phyloP scores from a whole-genome alignment of 53 echinoderm and acorn worm species.

The Zoroaster sp. region DNA sequence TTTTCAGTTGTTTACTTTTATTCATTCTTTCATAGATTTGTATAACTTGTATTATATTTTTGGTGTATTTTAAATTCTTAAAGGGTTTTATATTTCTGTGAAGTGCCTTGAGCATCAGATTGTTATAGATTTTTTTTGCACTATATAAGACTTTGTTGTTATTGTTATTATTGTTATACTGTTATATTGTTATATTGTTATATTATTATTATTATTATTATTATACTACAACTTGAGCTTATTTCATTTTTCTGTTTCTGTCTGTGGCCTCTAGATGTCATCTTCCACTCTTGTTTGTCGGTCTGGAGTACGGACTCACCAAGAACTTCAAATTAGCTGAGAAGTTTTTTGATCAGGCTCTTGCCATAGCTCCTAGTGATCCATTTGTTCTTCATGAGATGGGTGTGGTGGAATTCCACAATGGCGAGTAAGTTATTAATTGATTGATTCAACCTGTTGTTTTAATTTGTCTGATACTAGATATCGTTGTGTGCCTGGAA shows the following conservation, averaged over 20 bases:
- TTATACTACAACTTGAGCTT: not conserved
- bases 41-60: too few species aligned
- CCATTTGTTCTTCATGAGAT: constrained; percentile 98
- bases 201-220: too few species aligned
- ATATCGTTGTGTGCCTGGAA: too few species aligned
- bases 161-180: too few species aligned
- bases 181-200: too few species aligned
- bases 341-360: constrained; percentile 89
- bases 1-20: too few species aligned
- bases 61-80: too few species aligned
- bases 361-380: constrained; percentile 83
- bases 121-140: too few species aligned
- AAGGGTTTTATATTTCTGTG: too few species aligned
- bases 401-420: constrained; percentile 94
- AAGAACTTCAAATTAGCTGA: constrained; percentile 95
- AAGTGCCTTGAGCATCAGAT: too few species aligned
- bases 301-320: constrained; percentile 93
- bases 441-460: not conserved
- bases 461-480: not conserved
- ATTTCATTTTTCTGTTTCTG: not conserved
- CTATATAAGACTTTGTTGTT: too few species aligned
- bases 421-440: constrained; percentile 74
- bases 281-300: constrained; percentile 85
- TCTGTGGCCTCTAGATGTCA: constrained; percentile 70
- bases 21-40: too few species aligned